Evolutionary conservation across 2,888 invertebrate species (phyloP).

Genomic region (Andrena dorsata): DNA sequence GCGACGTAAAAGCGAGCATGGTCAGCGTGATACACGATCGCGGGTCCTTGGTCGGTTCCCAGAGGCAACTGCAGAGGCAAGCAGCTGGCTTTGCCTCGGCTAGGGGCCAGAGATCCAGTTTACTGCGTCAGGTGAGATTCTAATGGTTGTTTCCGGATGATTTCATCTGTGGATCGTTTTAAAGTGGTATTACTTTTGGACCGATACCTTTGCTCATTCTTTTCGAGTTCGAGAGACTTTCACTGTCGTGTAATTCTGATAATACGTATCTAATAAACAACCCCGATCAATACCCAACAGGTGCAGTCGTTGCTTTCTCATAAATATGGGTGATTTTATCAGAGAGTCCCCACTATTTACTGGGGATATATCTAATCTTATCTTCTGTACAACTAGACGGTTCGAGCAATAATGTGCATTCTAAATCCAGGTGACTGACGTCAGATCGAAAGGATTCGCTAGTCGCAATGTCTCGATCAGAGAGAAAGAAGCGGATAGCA

Average conservation of each 20-base stretch:
- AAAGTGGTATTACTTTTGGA: too few relatives aligned
- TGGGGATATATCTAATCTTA: conserved; percentile 27
- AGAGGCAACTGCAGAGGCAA: conserved; percentile 58
- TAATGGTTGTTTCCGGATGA: background rate
- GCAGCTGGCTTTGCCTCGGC: conserved; percentile 3
- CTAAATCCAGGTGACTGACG: conserved; percentile 61
- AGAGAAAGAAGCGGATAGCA: conserved; percentile 35
- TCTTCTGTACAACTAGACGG: background rate
- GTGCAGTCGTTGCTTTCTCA: conserved; percentile 1
- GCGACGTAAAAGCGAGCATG: conserved; percentile 66
- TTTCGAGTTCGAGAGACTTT: background rate
- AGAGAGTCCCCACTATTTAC: background rate
- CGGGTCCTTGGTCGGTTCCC: conserved; percentile 70
- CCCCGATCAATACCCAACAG: background rate
- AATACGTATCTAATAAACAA: background rate
- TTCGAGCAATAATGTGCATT: background rate
- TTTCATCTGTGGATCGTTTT: too few relatives aligned
- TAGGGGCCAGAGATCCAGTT: conserved; percentile 54
- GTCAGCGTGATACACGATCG: conserved; percentile 75
- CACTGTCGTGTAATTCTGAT: background rate
- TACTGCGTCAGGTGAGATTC: conserved; percentile 66
- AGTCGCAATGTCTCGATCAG: conserved; percentile 45
- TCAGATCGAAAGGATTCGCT: conserved; percentile 17
- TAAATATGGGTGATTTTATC: conserved; percentile 2
- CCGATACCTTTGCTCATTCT: too few relatives aligned